Conservation (phyloP, 1,140 invertebrate genomes). For the Heliconius hewitsoni region DNA sequence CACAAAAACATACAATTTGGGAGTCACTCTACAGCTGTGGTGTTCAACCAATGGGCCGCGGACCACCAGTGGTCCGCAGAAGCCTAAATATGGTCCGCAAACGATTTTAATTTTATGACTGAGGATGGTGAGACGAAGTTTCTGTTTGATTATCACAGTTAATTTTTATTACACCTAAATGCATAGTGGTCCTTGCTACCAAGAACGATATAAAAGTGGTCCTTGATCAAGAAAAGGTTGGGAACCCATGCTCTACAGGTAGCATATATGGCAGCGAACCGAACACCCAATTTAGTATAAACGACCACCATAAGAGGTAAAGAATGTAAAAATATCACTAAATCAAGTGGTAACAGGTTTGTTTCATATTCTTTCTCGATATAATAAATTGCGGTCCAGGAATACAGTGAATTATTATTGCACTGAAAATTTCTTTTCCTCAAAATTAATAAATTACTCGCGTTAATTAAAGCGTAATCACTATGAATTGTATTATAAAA, state of each 20-base stretch:
- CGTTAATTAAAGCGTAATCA: background rate
- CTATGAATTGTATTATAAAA: background rate
- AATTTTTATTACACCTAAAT: too few relatives aligned
- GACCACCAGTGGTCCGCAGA: too few relatives aligned
- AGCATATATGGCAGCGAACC: conserved; percentile 22
- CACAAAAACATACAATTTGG: conserved; percentile 25
- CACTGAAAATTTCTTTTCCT: background rate
- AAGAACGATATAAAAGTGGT: too few relatives aligned
- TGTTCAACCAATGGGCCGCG: too few relatives aligned
- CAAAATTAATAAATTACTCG: background rate
- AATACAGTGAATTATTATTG: background rate
- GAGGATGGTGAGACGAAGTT: too few relatives aligned
- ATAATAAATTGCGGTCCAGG: background rate
- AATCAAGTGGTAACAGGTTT: conserved; percentile 10
- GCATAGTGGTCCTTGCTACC: too few relatives aligned
- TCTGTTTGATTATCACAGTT: too few relatives aligned
- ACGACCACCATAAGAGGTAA: conserved; percentile 25
- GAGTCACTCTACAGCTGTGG: conserved; percentile 18
- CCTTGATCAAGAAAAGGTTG: too few relatives aligned
- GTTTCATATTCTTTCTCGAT: background rate
- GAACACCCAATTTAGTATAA: conserved; percentile 32
- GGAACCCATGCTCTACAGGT: conserved; percentile 19
- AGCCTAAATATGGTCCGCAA: too few relatives aligned
- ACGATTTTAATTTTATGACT: too few relatives aligned
- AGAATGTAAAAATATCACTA: conserved; percentile 33